These are phyloP conservation scores for Apogon talboti DNA, from an alignment of 2,797 vertebrate species.

Conservation along the genomic window DNA sequence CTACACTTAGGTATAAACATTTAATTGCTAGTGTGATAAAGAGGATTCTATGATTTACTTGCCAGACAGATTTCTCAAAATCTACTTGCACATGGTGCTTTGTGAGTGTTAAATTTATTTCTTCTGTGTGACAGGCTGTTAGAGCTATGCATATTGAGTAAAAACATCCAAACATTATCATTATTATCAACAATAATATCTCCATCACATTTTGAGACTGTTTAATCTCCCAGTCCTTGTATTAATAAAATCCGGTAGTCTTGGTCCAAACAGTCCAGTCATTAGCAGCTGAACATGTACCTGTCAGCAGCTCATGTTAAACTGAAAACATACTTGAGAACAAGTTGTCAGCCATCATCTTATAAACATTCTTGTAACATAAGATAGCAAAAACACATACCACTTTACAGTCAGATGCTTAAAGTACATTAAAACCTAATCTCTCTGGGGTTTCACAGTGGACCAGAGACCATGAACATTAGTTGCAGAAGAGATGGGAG, in stretches of 20 bases:
- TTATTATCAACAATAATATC: too few species aligned
- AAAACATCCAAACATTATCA: too few species aligned
- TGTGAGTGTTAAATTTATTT: too few species aligned
- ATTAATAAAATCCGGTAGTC: constrained; percentile 8
- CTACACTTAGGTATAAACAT: too few species aligned
- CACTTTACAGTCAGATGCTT: constrained; percentile 73
- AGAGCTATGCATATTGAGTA: too few species aligned
- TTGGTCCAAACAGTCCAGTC: constrained; percentile 33
- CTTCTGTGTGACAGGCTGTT: too few species aligned
- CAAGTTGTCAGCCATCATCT: constrained; percentile 40
- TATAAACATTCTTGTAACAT: constrained; percentile 26
- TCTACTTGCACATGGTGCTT: too few species aligned
- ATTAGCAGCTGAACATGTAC: constrained; percentile 23
- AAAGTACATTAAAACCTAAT: constrained; percentile 72
- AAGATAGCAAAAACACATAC: constrained; percentile 45
- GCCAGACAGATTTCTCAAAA: too few species aligned
- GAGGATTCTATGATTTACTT: too few species aligned
- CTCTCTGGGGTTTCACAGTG: constrained; percentile 52
- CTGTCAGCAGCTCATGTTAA: constrained; percentile 36
- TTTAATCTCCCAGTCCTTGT: too few species aligned
- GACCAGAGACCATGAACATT: constrained; percentile 44
- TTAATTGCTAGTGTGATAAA: too few species aligned
- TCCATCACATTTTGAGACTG: too few species aligned
- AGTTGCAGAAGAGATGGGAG: constrained; percentile 43
- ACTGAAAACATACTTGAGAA: constrained; percentile 33